These are phyloP conservation scores for Periphyllus acericola DNA, from an alignment of 2,888 invertebrate genomes.

Conservation along the genomic window DNA sequence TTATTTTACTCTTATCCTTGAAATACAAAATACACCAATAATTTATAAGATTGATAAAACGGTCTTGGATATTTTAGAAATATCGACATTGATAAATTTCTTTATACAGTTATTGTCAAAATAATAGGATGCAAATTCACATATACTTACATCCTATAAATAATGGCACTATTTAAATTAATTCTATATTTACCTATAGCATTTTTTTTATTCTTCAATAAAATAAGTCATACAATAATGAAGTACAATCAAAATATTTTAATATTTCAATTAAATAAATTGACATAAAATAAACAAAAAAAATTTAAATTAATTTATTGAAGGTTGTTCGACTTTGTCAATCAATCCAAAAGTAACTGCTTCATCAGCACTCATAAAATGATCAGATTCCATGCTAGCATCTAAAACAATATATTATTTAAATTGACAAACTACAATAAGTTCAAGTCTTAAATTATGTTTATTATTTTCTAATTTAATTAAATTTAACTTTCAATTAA, in stretches of 20 bases:
- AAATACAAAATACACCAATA: too few relatives aligned
- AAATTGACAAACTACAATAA: background rate
- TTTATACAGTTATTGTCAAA: too few relatives aligned
- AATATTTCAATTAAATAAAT: conserved; percentile 30
- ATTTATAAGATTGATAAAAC: too few relatives aligned
- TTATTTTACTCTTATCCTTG: too few relatives aligned
- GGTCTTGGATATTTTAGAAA: too few relatives aligned
- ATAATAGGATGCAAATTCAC: too few relatives aligned
- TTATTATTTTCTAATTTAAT: background rate
- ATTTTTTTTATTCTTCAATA: background rate
- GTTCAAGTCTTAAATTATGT: background rate
- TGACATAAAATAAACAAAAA: background rate
- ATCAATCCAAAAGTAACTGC: conserved; percentile 93
- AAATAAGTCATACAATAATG: background rate
- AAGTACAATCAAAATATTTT: conserved; percentile 9
- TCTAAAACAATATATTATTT: conserved; percentile 69
- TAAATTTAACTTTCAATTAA: too few relatives aligned
- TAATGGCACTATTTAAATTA: too few relatives aligned
- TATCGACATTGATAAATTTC: too few relatives aligned
- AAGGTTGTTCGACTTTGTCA: conserved; percentile 72
- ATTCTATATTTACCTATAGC: too few relatives aligned
- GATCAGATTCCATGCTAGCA: conserved; percentile 90
- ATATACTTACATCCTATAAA: too few relatives aligned
- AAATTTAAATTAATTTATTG: conserved; percentile 35
- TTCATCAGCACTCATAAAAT: conserved; percentile 91